phyloP scores from a whole-genome alignment of 2,797 vertebrate genomes.

The Setipinna tenuifilis region DNA sequence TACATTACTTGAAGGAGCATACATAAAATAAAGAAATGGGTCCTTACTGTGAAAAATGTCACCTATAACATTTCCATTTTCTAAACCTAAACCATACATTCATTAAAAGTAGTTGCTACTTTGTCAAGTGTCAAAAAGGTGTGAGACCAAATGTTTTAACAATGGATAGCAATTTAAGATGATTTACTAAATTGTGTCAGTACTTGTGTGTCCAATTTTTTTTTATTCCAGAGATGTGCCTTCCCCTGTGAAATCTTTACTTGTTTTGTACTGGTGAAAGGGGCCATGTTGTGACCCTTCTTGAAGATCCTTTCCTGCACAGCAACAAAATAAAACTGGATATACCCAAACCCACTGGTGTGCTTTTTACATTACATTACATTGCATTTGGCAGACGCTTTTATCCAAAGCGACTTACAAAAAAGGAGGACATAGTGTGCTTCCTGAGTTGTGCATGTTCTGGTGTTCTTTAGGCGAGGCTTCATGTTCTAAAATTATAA shows the following conservation, averaged over 20 bases:
- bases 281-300: neutral
- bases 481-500: neutral
- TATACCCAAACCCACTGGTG: neutral
- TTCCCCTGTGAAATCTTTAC: neutral
- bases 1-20: neutral
- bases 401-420: too few relatives aligned
- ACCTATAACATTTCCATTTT: neutral
- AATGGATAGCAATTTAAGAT: neutral
- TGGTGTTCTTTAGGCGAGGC: neutral
- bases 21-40: neutral
- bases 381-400: too few relatives aligned
- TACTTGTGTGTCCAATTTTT: neutral
- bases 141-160: neutral
- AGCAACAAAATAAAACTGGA: neutral
- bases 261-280: neutral
- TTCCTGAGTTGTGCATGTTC: neutral
- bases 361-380: too few relatives aligned
- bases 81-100: too few relatives aligned
- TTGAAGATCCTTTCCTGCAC: neutral
- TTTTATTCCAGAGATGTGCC: neutral
- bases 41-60: neutral
- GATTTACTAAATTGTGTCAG: neutral
- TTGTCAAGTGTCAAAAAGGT: neutral
- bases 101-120: neutral
- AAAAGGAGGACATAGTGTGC: too few relatives aligned